These are phyloP conservation scores for Capitulum mitella DNA, from an alignment of 2,888 invertebrate species.

Conservation along the genomic window DNA sequence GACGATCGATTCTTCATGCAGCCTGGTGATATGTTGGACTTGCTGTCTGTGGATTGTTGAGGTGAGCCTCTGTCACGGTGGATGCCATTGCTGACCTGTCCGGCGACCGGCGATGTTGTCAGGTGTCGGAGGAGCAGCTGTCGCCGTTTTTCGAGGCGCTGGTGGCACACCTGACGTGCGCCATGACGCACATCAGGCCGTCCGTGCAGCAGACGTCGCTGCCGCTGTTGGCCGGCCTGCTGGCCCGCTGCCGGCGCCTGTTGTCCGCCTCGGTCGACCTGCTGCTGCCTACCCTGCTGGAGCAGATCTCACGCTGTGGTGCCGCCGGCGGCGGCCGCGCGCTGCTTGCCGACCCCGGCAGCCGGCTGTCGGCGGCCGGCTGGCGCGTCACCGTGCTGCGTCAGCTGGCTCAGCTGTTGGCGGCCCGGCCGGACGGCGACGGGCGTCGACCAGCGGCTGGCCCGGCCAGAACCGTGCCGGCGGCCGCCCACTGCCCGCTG, in stretches of 20 bases:
- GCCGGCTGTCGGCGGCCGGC: background rate
- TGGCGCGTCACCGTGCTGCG: background rate
- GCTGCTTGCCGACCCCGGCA: background rate
- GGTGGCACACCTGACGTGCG: slow-evolving; percentile 71
- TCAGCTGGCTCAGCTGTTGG: slow-evolving; percentile 3
- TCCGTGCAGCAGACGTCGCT: slow-evolving; percentile 77
- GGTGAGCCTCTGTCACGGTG: no score
- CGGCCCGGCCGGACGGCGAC: background rate
- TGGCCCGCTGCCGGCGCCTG: slow-evolving; percentile 58
- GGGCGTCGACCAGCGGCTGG: slow-evolving; percentile 37
- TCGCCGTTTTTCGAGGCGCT: slow-evolving; percentile 68
- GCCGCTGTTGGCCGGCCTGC: slow-evolving; percentile 65
- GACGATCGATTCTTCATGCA: no score
- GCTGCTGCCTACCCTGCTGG: slow-evolving; percentile 69
- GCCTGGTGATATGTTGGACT: no score
- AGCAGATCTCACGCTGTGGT: slow-evolving; percentile 61
- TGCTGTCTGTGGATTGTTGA: no score
- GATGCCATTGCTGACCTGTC: no score
- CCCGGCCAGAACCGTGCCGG: slow-evolving; percentile 36
- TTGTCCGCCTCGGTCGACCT: slow-evolving; percentile 60
- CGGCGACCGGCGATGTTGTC: no score
- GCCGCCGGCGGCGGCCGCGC: background rate
- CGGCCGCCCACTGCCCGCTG: slow-evolving; percentile 36
- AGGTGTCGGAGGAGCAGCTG: slow-evolving; percentile 42
- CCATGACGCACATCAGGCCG: slow-evolving; percentile 79